Conservation (phyloP, 2,797 vertebrate genomes). For the Chaetodon trifasciatus region DNA sequence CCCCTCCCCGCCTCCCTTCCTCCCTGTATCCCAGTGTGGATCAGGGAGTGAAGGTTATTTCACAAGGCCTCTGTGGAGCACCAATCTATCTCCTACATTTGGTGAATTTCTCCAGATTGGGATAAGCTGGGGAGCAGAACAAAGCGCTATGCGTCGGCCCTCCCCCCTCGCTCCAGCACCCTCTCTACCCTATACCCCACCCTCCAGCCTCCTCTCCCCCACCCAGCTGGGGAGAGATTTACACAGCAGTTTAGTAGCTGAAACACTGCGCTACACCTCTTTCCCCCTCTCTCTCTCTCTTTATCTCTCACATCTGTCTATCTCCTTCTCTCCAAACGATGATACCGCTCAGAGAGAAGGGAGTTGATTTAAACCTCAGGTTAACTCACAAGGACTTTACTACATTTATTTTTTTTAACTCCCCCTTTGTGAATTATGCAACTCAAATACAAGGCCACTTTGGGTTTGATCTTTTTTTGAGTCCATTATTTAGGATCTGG, state of each 20-base stretch:
- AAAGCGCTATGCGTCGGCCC: slow-evolving; percentile 84
- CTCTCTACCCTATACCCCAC: slow-evolving; percentile 57
- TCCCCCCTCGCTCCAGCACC: slow-evolving; percentile 38
- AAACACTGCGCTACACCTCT: slow-evolving; percentile 77
- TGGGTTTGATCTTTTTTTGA: slow-evolving; percentile 44
- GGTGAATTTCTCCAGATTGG: slow-evolving; percentile 93
- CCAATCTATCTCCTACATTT: slow-evolving; percentile 92
- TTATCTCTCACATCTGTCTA: slow-evolving; percentile 58
- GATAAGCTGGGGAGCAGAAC: slow-evolving; percentile 89
- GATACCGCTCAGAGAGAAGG: slow-evolving; percentile 61
- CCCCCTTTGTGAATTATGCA: slow-evolving; percentile 58
- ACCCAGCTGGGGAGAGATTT: slow-evolving; percentile 91
- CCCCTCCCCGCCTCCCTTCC: slow-evolving; percentile 8
- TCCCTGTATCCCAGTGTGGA: slow-evolving; percentile 84
- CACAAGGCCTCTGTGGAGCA: slow-evolving; percentile 87
- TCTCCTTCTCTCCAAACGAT: slow-evolving; percentile 63
- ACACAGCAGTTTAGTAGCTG: slow-evolving; percentile 90
- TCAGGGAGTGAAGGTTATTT: slow-evolving; percentile 92
- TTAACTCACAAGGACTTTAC: slow-evolving; percentile 64
- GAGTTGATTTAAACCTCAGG: slow-evolving; percentile 74
- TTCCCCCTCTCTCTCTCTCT: slow-evolving; percentile 28
- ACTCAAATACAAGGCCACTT: slow-evolving; percentile 24
- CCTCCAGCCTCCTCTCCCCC: slow-evolving; percentile 75
- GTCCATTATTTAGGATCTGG: slow-evolving; percentile 52
- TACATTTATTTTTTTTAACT: slow-evolving; percentile 59